Evolutionary conservation across 2,888 invertebrate species (phyloP).

Genomic region (Ophion costatus): DNA sequence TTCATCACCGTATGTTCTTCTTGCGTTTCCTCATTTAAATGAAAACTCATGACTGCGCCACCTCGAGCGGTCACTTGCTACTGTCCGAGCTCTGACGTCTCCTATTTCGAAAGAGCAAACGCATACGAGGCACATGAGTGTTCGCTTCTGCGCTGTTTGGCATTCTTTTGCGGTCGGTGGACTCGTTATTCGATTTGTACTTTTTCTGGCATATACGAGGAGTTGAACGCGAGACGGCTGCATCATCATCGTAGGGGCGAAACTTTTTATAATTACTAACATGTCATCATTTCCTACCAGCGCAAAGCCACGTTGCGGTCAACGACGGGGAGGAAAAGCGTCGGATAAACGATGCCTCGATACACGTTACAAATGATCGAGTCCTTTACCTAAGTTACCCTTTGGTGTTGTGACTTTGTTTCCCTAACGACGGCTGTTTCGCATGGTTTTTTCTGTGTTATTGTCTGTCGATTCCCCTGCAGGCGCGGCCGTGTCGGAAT

Average conservation of each 20-base stretch:
- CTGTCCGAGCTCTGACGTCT: background rate
- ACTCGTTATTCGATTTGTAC: background rate
- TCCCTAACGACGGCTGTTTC: constrained; percentile 43
- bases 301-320: background rate
- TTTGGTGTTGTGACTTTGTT: constrained; percentile 45
- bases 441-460: background rate
- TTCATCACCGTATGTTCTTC: background rate
- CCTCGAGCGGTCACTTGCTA: constrained; percentile 1
- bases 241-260: too few relatives aligned
- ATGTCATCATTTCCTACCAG: background rate
- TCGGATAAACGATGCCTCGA: background rate
- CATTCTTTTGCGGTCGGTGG: background rate
- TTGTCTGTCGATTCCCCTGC: constrained; percentile 29
- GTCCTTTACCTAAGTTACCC: constrained; percentile 28
- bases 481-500: constrained; percentile 23
- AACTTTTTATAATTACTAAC: background rate
- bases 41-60: constrained; percentile 5
- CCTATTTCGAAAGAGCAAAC: background rate
- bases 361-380: constrained; percentile 1
- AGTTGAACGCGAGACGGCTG: too few relatives aligned
- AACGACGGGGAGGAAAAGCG: background rate
- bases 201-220: background rate
- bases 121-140: background rate
- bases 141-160: constrained; percentile 26
- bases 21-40: background rate